Conservation (phyloP, 1,140 invertebrate species). For the Drosophila tani region DNA sequence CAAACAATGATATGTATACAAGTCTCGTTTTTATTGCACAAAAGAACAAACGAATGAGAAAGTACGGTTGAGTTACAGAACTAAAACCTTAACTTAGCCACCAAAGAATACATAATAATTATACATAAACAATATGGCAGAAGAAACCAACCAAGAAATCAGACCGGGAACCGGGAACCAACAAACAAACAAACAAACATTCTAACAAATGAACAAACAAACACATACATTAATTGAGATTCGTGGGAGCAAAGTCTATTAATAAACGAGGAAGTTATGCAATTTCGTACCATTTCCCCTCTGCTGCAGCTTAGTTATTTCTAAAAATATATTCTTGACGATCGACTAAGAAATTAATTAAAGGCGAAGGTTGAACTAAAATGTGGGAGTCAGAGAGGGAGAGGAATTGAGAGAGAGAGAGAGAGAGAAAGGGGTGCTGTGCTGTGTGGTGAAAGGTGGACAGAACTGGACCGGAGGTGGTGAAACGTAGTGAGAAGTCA, state of each 20-base stretch:
- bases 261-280: not conserved
- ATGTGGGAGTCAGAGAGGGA: not conserved
- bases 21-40: slow-evolving; percentile 70
- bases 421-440: slow-evolving; percentile 14
- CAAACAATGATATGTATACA: slow-evolving; percentile 76
- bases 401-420: not conserved
- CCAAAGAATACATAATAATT: slow-evolving; percentile 41
- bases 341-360: not conserved
- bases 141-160: slow-evolving; percentile 27
- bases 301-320: not conserved
- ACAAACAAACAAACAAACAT: slow-evolving; percentile 19
- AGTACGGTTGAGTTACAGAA: slow-evolving; percentile 38
- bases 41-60: slow-evolving; percentile 46
- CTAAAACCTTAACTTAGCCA: slow-evolving; percentile 46
- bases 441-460: slow-evolving; percentile 38
- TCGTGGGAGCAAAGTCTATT: not conserved
- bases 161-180: slow-evolving; percentile 10
- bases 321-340: no score
- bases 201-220: slow-evolving; percentile 18
- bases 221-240: slow-evolving; percentile 23
- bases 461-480: slow-evolving; percentile 28
- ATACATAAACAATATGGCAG: slow-evolving; percentile 45
- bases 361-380: not conserved
- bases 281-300: no score
- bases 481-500: slow-evolving; percentile 43